Evolutionary conservation across 2,113 vertebrate genomes (phyloP).

Genomic region (Atherinomorus stipes): DNA sequence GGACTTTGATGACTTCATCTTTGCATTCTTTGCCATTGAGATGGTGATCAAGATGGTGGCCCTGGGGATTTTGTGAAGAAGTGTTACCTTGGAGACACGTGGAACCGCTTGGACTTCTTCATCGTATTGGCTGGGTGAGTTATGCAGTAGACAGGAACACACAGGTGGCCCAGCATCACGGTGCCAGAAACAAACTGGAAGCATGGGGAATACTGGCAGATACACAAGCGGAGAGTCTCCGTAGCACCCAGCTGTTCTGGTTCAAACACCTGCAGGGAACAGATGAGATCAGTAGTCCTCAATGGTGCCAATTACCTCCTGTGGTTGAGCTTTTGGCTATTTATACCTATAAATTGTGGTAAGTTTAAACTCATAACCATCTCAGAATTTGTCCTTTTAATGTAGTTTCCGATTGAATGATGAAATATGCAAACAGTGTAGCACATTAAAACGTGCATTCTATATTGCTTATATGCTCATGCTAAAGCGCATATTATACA

Average conservation of each 20-base stretch:
- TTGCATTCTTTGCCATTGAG: constrained; percentile 98
- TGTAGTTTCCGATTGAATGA: neutral
- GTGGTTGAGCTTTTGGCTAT: neutral
- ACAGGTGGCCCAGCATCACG: constrained; percentile 25
- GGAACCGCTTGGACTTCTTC: constrained; percentile 99
- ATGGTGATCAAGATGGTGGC: constrained; percentile 99
- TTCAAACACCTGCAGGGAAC: constrained; percentile 8
- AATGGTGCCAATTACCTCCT: too few species aligned
- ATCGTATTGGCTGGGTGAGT: constrained; percentile 97
- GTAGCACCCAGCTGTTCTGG: neutral
- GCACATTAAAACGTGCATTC: neutral
- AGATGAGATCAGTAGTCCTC: too few species aligned
- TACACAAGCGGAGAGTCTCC: neutral
- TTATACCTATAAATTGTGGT: constrained; percentile 10
- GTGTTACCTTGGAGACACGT: constrained; percentile 98
- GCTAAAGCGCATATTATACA: too few species aligned
- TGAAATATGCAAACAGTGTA: neutral
- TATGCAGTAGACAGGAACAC: constrained; percentile 21
- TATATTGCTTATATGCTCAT: neutral
- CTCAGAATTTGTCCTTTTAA: neutral
- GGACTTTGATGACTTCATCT: constrained; percentile 99
- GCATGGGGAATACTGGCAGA: constrained; percentile 3
- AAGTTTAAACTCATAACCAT: constrained; percentile 16
- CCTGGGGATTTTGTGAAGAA: constrained; percentile 98
- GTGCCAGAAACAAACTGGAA: constrained; percentile 19